Base-by-base conservation (phyloP, 2,888 invertebrate genomes). In the Lithophane socia region DNA sequence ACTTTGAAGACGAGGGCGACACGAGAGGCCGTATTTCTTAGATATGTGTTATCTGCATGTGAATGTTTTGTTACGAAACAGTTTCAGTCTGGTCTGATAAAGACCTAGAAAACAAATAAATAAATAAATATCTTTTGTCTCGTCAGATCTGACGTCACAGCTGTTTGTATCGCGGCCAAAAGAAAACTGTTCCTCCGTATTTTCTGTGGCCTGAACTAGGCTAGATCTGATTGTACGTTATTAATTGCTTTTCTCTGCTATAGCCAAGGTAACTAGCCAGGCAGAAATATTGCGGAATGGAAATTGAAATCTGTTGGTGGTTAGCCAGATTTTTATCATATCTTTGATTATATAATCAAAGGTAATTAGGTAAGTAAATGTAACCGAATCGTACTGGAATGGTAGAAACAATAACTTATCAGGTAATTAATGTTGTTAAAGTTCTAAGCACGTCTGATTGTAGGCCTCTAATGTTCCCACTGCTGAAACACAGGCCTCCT, bases 1-100 rank as follows among this genome's bases (percentile, higher is more conserved):
- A 70, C 77, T 73, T 71, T 47, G 61, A 67, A 75, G 78, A 78
- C 80, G 74, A 80, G 80, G 85, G 85, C 77, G 74, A 79, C 84
- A 90, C 86, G 86, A 78, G 75, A 80, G 18, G 73, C 60, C 83
- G 58, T 87, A 89, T 79, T 77, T 84, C 76, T 71, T 76, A 66
- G 61, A 64, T 77, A 75, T 64, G 60, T 86, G 67, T 60, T 74
- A 66, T 70, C 73, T 78, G 75, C 75, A 73, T 71, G 61, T 58
- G 24, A 78, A 82, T 64, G 54, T 78, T 73, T 68, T 60, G 68
- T 77, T 84, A 76, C 56, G 65, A 67, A 77, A 73, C 49, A 16
- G 12, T 70, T 73, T 71, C 66, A 18, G 85, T 37, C 42, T 44
- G 56, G 21, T 58, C n/a, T 56, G 83, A 76, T 83, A 73, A 29